Evolutionary conservation across 1,140 invertebrate genomes (phyloP), one percentile per base, ranked within the genome.

Genomic region (Drosophila pachea): DNA sequence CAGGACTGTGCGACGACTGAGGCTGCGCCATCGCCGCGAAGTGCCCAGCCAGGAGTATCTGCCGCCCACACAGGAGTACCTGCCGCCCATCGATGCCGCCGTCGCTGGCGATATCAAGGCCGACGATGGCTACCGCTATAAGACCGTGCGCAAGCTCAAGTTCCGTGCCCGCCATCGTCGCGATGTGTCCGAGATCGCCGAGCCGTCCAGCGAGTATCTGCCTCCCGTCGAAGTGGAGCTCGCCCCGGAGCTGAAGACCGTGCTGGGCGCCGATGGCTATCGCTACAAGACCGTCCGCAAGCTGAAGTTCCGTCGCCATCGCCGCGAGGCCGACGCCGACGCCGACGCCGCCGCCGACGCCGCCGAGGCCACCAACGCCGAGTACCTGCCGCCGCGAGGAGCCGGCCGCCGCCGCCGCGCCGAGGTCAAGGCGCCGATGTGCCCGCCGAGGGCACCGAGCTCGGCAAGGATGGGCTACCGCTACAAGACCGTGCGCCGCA

Each of bases 241-340:
- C 55, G 86, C 79, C 2, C 83, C 83, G 7, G 86, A 87, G 58
- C 68, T 88, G 42, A 86, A 87, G 61, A 86, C 77, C 22, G 63
- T 82, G 9, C 53, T 88, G 16, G 77, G 73, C 16, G 73, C 78
- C 48, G 81, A 88, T 76, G 86, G 86, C 16, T 87, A 87, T 16
- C 86, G 78, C 42, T 88, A 88, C 54, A 87, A 83, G 73, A 86
- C 86, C 29, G 86, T 88, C 35, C 81, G 78, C 52, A 86, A 82
- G 32, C 71, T 88, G 7, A 87, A 87, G 69, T 72, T 68, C 59
- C 77, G 86, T 59, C 86, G 86, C 9, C 81, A 87, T 55, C 84
- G 84, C 62, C 86, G 86, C 40, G 86, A 88, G 58, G 72, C 69
- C 22, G 70, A 70, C 7, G 72, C 61, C 7, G 70, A 70, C 7